These are phyloP conservation scores for Thumatha senex DNA, from an alignment of 2,888 invertebrate genomes.

Conservation along the genomic window DNA sequence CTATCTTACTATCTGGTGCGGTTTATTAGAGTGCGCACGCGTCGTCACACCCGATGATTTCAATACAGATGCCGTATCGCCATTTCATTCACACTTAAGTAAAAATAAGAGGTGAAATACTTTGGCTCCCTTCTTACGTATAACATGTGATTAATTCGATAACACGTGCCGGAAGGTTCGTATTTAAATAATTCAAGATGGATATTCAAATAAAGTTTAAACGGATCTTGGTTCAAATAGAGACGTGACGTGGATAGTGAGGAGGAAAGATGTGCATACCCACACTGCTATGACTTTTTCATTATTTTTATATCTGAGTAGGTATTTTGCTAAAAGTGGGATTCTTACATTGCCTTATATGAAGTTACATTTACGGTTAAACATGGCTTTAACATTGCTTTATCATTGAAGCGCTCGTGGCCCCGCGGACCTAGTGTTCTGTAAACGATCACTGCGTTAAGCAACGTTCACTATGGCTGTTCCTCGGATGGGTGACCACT, in stretches of 20 bases:
- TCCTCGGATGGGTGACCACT: no score
- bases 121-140: constrained; percentile 14
- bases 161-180: constrained; percentile 40
- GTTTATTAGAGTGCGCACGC: constrained; percentile 58
- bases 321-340: no score
- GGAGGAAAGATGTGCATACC: not conserved
- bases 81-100: constrained; percentile 16
- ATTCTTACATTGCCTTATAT: no score
- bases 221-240: constrained; percentile 31
- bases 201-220: constrained; percentile 31
- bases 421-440: no score
- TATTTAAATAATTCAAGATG: constrained; percentile 39
- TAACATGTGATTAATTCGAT: constrained; percentile 33
- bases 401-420: no score
- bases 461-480: no score
- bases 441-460: no score
- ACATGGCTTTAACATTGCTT: no score
- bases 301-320: not conserved
- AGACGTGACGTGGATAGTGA: constrained; percentile 21
- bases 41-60: constrained; percentile 58
- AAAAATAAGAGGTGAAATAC: constrained; percentile 2
- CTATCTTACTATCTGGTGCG: constrained; percentile 50
- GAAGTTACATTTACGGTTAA: no score
- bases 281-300: not conserved
- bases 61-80: constrained; percentile 48